phyloP scores from a whole-genome alignment of 2,113 vertebrate species.

The Brienomyrus brachyistius region DNA sequence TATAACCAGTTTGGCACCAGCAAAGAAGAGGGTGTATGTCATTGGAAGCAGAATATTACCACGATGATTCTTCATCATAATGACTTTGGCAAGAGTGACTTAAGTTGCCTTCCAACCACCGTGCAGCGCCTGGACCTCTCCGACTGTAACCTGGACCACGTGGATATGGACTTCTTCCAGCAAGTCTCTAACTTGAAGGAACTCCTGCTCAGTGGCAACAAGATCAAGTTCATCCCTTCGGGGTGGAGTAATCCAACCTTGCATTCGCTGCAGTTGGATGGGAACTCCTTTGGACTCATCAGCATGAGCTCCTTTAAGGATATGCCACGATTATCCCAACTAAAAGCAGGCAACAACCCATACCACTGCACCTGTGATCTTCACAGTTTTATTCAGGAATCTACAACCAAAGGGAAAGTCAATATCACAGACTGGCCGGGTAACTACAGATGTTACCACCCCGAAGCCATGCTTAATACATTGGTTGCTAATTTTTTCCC shows the following conservation, averaged over 20 bases:
- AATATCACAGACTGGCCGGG: slow-evolving; percentile 66
- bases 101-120: slow-evolving; percentile 65
- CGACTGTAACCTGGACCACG: slow-evolving; percentile 63
- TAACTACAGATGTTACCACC: slow-evolving; percentile 72
- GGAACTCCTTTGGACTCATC: slow-evolving; percentile 74
- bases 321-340: slow-evolving; percentile 52
- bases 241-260: slow-evolving; percentile 58
- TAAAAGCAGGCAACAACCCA: slow-evolving; percentile 73
- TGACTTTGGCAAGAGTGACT: slow-evolving; percentile 37
- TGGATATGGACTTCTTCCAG: slow-evolving; percentile 62
- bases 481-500: slow-evolving; percentile 57
- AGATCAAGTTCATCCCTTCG: slow-evolving; percentile 73
- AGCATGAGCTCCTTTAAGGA: slow-evolving; percentile 56
- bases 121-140: slow-evolving; percentile 67
- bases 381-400: slow-evolving; percentile 61
- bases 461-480: slow-evolving; percentile 56
- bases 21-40: slow-evolving; percentile 40
- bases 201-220: slow-evolving; percentile 68
- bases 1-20: slow-evolving; percentile 55
- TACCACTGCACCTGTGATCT: slow-evolving; percentile 79
- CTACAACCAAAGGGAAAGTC: slow-evolving; percentile 37
- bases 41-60: slow-evolving; percentile 59
- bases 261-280: slow-evolving; percentile 56
- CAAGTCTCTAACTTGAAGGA: slow-evolving; percentile 48
- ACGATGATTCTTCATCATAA: slow-evolving; percentile 61